A percentile compares a stretch with the other conserved stretches of the same genome.
These are phyloP conservation scores for Cryptus armator DNA, from an alignment of 2,888 invertebrate species.

Conservation along the genomic window DNA sequence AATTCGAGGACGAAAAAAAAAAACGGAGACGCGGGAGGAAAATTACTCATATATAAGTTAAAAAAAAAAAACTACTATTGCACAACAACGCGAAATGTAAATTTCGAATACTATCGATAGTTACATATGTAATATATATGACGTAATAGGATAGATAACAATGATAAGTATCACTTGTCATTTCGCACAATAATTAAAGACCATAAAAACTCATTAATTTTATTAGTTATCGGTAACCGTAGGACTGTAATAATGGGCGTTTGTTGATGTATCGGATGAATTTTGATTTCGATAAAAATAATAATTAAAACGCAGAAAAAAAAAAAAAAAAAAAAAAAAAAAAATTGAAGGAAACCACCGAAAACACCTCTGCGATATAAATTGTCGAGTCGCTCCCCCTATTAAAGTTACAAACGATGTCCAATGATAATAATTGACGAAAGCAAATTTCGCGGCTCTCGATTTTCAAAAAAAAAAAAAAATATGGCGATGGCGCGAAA, in stretches of 20 bases:
- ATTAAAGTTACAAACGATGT: constrained; percentile 22
- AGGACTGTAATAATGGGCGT: constrained; percentile 26
- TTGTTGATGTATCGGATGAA: neutral
- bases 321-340: neutral
- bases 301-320: constrained; percentile 4
- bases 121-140: neutral
- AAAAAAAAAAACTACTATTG: neutral
- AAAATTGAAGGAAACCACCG: neutral
- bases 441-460: neutral
- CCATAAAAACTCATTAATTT: constrained; percentile 31
- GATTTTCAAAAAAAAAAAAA: neutral
- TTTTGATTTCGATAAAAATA: too few relatives aligned
- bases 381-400: constrained; percentile 21
- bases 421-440: constrained; percentile 28
- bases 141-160: neutral
- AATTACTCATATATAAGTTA: neutral
- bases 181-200: constrained; percentile 61
- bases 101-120: neutral
- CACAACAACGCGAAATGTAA: neutral
- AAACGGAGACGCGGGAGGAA: constrained; percentile 7
- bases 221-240: constrained; percentile 2
- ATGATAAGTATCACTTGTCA: constrained; percentile 48
- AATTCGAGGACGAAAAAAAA: neutral
- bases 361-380: constrained; percentile 27
- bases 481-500: neutral